phyloP scores from a whole-genome alignment of 2,888 invertebrate species.

The Dicyrtoma fusca region DNA sequence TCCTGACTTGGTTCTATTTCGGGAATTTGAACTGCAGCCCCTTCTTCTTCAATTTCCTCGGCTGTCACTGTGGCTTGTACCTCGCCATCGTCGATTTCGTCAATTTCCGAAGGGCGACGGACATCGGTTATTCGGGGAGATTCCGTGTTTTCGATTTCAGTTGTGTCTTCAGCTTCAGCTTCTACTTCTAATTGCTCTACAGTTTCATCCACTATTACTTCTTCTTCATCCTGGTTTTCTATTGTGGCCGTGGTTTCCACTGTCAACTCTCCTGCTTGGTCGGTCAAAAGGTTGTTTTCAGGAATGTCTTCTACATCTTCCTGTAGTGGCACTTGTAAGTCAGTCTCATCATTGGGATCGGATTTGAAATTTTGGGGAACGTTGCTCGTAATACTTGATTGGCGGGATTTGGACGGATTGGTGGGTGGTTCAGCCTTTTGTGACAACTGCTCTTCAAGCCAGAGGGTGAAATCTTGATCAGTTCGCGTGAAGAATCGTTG shows the following conservation, averaged over 20 bases:
- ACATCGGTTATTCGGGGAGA: conserved; percentile 15
- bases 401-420: background rate
- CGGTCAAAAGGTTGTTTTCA: too few species aligned
- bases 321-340: conserved; percentile 3
- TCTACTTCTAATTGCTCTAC: background rate
- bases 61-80: background rate
- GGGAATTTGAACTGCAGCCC: background rate
- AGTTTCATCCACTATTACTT: background rate
- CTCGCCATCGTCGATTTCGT: conserved; percentile 8
- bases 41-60: background rate
- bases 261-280: too few species aligned
- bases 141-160: background rate
- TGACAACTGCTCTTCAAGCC: conserved; percentile 51
- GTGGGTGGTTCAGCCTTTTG: conserved; percentile 1
- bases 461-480: conserved; percentile 51
- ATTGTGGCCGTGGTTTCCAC: background rate
- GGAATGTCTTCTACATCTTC: too few species aligned
- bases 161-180: background rate
- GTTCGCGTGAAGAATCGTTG: conserved; percentile 54
- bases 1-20: background rate
- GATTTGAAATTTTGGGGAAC: too few species aligned
- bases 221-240: too few species aligned
- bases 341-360: background rate
- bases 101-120: conserved; percentile 10
- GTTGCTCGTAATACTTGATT: background rate